Percentiles rank a stretch among this genome's conserved stretches.
Evolutionary conservation across 2,888 invertebrate species (phyloP).

Genomic region (Desoria tigrina): DNA sequence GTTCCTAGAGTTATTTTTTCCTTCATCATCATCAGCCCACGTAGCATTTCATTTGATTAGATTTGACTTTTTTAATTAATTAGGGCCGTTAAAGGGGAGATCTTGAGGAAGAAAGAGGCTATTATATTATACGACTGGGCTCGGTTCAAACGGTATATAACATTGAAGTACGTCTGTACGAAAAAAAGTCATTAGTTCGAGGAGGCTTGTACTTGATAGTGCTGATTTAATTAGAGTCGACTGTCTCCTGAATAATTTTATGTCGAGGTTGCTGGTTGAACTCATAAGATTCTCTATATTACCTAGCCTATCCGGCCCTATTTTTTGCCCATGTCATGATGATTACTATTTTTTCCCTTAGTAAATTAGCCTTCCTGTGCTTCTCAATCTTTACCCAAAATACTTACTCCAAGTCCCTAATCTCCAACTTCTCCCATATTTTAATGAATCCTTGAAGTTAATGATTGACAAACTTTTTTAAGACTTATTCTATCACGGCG

Average conservation of each 20-base stretch:
- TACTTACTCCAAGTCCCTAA: too few species aligned
- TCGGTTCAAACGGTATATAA: background rate
- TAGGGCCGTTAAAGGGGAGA: slow-evolving; percentile 27
- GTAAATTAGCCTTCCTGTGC: background rate
- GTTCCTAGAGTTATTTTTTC: background rate
- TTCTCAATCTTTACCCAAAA: too few species aligned
- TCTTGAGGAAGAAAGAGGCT: background rate
- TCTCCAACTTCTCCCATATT: too few species aligned
- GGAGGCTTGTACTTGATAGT: slow-evolving; percentile 7
- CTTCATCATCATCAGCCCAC: slow-evolving; percentile 13
- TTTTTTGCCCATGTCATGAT: background rate
- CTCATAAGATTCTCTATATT: background rate
- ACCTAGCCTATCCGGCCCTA: too few species aligned
- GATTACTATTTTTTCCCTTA: background rate
- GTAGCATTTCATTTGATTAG: slow-evolving; percentile 40
- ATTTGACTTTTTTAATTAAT: slow-evolving; percentile 44
- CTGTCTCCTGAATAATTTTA: slow-evolving; percentile 37
- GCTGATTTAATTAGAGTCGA: slow-evolving; percentile 41
- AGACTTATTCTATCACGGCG: too few species aligned
- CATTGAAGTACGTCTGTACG: background rate
- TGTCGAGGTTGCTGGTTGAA: slow-evolving; percentile 5
- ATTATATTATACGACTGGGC: background rate
- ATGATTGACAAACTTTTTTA: too few species aligned
- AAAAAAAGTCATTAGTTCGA: slow-evolving; percentile 15
- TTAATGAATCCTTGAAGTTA: too few species aligned